Base-by-base conservation (phyloP, 2,797 vertebrate genomes). In the Gobio occitaniae region DNA sequence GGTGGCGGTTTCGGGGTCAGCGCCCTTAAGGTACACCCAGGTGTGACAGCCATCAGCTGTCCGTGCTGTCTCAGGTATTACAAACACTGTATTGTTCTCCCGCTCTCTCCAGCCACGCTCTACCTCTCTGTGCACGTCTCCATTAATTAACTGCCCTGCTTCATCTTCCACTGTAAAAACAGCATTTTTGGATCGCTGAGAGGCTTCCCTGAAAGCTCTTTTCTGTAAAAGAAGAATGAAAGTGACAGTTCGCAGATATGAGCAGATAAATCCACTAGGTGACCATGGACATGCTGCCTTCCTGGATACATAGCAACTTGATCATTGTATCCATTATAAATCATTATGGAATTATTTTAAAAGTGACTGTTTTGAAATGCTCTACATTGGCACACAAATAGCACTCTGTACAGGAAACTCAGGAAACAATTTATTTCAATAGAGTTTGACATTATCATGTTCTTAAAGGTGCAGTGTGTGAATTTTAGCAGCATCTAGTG, bases 11-110 rank as follows among this genome's bases (percentile, higher is more conserved):
- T 95, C 95, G 25, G 92, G 92, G 82, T 93, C 91, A 38, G 89
- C 90, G 56, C 95, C 93, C 82, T 95, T 95, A 38, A 95, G 91
- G 83, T 94, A 95, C 88, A 95, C 93, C 95, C 94, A 95, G 77
- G 93, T 93, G 83, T 90, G 90, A 38, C 88, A 89, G 36, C 84
- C 76, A 0, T 92, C 90, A n/a, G 89, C 47, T 4, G 89, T 90
- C 63, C 8, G 84, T 32, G 92, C 89, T 9, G 90, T 88, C 25
- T 91, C 89, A 0, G 94, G 95, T 85, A 95, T 92, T 72, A 95
- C 94, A 79, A 95, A 95, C 71, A 95, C 94, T 0, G 94, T 96
- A 38, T 91, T 90, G 0, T 94, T 95, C 86, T 94, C 92, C 75
- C 92, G 89, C 25, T 92, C 89, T 0, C 80, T 88, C 87, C 90